These are phyloP conservation scores for Branchinecta lindahli DNA, from an alignment of 1,140 invertebrate species.

Conservation along the genomic window DNA sequence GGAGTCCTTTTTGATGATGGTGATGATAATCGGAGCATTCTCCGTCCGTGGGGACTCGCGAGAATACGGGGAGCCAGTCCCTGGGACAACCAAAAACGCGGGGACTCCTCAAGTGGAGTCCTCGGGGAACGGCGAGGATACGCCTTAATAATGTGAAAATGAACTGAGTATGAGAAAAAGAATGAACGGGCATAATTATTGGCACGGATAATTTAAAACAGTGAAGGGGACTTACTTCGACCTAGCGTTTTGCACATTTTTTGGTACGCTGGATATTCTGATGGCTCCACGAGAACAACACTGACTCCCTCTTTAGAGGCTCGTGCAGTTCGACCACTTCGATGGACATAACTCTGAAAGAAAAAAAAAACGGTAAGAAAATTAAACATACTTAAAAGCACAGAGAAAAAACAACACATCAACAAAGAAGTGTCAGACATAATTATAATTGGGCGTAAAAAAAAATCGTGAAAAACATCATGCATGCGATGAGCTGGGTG, in stretches of 20 bases:
- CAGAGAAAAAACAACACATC: conserved; percentile 17
- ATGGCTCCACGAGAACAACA: conserved; percentile 75
- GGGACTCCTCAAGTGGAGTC: no score
- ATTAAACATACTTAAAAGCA: not conserved
- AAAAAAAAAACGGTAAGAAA: conserved; percentile 20
- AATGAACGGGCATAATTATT: not conserved
- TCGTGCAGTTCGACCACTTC: conserved; percentile 87
- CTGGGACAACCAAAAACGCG: no score
- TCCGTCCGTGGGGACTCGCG: no score
- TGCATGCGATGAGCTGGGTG: no score
- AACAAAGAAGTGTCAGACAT: conserved; percentile 13
- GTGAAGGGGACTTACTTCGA: conserved; percentile 43
- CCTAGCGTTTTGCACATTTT: conserved; percentile 66
- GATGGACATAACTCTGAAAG: conserved; percentile 73
- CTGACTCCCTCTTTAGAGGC: conserved; percentile 75
- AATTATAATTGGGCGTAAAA: no score
- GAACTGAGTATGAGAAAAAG: conserved; percentile 9
- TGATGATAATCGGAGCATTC: no score
- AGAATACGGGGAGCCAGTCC: no score
- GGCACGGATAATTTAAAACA: not conserved
- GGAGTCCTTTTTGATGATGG: no score
- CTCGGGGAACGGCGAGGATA: no score
- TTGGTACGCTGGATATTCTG: conserved; percentile 60
- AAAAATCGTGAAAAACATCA: no score
- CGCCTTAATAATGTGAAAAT: not conserved